Evolutionary conservation across 2,888 invertebrate genomes (phyloP), one percentile per base, ranked within the genome.

Genomic region (Deroplatys truncata): DNA sequence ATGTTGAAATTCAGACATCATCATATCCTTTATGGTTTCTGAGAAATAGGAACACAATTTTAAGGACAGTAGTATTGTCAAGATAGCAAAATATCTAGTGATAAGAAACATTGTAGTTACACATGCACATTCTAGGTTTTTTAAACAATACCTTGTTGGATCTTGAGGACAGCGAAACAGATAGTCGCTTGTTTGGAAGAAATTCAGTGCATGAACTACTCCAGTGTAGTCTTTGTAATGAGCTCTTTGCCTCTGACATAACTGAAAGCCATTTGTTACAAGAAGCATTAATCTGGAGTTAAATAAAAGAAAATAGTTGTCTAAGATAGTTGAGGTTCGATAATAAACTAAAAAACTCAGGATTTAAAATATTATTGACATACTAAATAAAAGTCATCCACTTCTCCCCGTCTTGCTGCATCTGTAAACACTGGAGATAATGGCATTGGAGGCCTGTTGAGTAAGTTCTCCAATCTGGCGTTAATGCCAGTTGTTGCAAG

Each of bases 211-310:
- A 20, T 96, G 96, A 90, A 95, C 92, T 2, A 94, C 93, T 89
- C 95, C 95, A 2, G 95, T 93, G 90, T 94, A 94, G 84, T 96
- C 95, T 92, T 95, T 94, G 92, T 96, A 96, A 92, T 95, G 95
- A 92, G 95, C 95, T 90, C 96, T 94, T 91, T 95, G 95, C 56
- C 94, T 93, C 92, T 96, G 96, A 90, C 94, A 94, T 43, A 94
- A 94, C 95, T 96, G 92, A 82, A 90, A 89, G 20, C 20, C 56
- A 72, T 72, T 7, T 72, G 20, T 20, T 7, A 72, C 20, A 16
- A 20, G 16, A 56, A 72, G 20, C 2, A 25, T 56, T 72, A 20
- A 72, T 20, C 20, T 25, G 43, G 13, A 43, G 43, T 43, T 43
- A 43, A 43, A 1, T 43, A 43, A 43, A 43, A 43, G 0, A 43